phyloP scores from a whole-genome alignment of 2,888 invertebrate species.

The Microctonus aethiopoides region DNA sequence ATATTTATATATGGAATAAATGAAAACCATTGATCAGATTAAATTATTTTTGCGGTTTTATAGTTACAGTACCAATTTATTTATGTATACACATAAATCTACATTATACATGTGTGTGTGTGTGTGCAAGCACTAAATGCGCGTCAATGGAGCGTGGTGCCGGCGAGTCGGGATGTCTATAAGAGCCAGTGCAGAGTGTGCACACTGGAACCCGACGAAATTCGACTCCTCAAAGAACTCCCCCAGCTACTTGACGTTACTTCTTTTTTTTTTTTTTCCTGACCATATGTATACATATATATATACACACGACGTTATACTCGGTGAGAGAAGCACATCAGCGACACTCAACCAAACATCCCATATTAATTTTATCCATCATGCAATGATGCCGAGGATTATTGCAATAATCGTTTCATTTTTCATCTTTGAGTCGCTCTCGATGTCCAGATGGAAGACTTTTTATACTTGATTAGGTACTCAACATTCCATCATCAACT shows the following conservation, averaged over 20 bases:
- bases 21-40: background rate
- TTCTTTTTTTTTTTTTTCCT: background rate
- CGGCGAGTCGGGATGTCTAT: background rate
- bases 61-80: background rate
- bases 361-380: background rate
- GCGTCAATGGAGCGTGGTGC: conserved; percentile 1
- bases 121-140: background rate
- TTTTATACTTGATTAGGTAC: background rate
- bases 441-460: background rate
- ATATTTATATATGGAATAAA: background rate
- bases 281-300: conserved; percentile 37
- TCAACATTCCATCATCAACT: background rate
- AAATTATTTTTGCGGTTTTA: background rate
- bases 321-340: conserved; percentile 36
- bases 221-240: conserved; percentile 45
- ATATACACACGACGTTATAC: background rate
- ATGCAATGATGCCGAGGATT: background rate
- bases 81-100: background rate
- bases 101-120: no score
- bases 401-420: conserved; percentile 7
- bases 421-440: background rate
- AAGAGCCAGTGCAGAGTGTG: background rate
- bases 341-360: conserved; percentile 39
- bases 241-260: background rate
- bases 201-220: conserved; percentile 37